A percentile compares a stretch with the other conserved stretches of the same genome.
These are phyloP conservation scores for Papilio polyxenes DNA, from an alignment of 1,140 invertebrate species.

Conservation along the genomic window DNA sequence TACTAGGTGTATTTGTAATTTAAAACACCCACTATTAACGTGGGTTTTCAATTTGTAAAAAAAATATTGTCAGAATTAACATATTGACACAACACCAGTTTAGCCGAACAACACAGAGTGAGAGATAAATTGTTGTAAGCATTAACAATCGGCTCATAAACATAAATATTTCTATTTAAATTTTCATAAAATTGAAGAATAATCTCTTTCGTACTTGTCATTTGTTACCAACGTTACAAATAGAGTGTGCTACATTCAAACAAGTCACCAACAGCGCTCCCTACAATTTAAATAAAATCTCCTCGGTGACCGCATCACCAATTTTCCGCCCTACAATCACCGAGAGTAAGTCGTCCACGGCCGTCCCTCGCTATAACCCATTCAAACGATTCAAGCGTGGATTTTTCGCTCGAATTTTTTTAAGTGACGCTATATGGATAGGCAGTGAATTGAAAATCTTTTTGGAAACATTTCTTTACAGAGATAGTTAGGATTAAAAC, in stretches of 20 bases:
- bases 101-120: too few species aligned
- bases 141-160: too few species aligned
- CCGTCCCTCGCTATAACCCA: slow-evolving; percentile 28
- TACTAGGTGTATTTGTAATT: too few species aligned
- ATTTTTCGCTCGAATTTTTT: slow-evolving; percentile 33
- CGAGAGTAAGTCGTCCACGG: slow-evolving; percentile 33
- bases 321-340: slow-evolving; percentile 39
- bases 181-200: too few species aligned
- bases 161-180: too few species aligned
- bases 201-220: slow-evolving; percentile 12
- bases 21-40: too few species aligned
- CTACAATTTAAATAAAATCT: slow-evolving; percentile 35
- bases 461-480: not conserved
- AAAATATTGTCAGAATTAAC: too few species aligned
- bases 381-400: slow-evolving; percentile 34
- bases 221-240: not conserved
- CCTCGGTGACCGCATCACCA: slow-evolving; percentile 31
- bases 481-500: not conserved
- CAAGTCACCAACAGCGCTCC: slow-evolving; percentile 6
- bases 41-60: too few species aligned
- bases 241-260: slow-evolving; percentile 20
- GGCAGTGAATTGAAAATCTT: slow-evolving; percentile 26
- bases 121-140: too few species aligned
- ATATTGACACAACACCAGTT: too few species aligned
- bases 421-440: slow-evolving; percentile 13